Base-by-base conservation (phyloP, 2,888 invertebrate genomes). In the Drosophila robusta region DNA sequence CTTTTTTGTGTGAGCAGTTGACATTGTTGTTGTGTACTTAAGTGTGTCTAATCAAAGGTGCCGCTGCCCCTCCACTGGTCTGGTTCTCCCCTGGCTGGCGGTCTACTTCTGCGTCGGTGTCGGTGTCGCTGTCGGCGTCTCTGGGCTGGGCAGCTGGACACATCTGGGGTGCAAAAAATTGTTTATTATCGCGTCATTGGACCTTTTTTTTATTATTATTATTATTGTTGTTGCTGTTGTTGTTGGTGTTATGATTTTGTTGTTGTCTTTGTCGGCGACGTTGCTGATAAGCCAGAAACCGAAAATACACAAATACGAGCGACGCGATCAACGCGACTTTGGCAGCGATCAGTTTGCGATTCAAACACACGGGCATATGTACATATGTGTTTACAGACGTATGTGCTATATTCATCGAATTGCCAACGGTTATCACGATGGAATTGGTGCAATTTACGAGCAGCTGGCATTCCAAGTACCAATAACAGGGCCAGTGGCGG, bases 111-210 rank as follows among this genome's bases (percentile, higher is more conserved):
- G n/a, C n/a, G n/a, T n/a, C n/a, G n/a, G n/a, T n/a, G n/a, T n/a
- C n/a, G n/a, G n/a, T n/a, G n/a, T n/a, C n/a, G n/a, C n/a, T n/a
- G n/a, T n/a, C 55, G 24, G 14, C 49, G 26, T 58, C 49, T 26
- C 38, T 22, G 47, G 44, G n/a, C 32, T 24, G 46, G 38, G 32
- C 69, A 58, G 57, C 58, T 64, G 51, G 38, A 36, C 61, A 62
- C 76, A 69, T 67, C 63, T 70, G 80, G 67, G 56, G 64, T 78
- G 71, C 66, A 70, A 75, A 82, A 70, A 63, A 63, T 62, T 63
- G 66, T 69, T 78, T 72, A 87, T 78, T 72, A 81, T 85, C 76
- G 58, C 87, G 69, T 75, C 74, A 64, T 61, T 80, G 68, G 63
- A 58, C 47, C 14, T 34, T 45, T 70, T 22, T 36, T 24, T n/a